phyloP scores from a whole-genome alignment of 2,888 invertebrate species.

The Antitype chi region DNA sequence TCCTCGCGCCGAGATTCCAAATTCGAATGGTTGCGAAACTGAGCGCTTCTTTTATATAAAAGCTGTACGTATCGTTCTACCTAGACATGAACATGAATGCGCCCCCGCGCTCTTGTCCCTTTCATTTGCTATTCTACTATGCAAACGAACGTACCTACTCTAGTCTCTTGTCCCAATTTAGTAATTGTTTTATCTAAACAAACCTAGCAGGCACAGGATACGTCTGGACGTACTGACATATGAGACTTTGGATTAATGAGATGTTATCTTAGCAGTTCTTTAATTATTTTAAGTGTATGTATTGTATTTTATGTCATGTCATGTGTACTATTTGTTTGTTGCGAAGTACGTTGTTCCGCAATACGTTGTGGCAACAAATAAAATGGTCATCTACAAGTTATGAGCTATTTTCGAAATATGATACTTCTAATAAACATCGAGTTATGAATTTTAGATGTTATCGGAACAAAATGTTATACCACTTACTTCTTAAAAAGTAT shows the following conservation, averaged over 20 bases:
- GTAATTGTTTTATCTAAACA: conserved; percentile 50
- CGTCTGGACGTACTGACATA: conserved; percentile 53
- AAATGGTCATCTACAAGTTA: neutral
- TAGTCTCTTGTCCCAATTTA: conserved; percentile 61
- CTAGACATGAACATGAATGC: conserved; percentile 73
- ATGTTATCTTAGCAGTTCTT: conserved; percentile 32
- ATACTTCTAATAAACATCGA: too few species aligned
- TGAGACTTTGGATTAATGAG: conserved; percentile 41
- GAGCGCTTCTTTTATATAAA: conserved; percentile 88
- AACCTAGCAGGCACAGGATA: conserved; percentile 47
- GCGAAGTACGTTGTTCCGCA: neutral
- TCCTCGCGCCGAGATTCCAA: conserved; percentile 87
- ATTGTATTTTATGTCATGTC: conserved; percentile 41
- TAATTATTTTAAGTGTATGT: conserved; percentile 42
- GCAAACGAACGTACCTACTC: conserved; percentile 57
- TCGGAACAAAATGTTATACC: too few species aligned
- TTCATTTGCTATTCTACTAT: conserved; percentile 74
- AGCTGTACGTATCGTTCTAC: conserved; percentile 74
- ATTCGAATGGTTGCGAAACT: conserved; percentile 87
- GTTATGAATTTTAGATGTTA: too few species aligned
- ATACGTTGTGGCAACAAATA: neutral
- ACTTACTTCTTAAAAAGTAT: too few species aligned
- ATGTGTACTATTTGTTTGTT: conserved; percentile 10
- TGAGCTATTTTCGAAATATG: too few species aligned
- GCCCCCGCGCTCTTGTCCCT: conserved; percentile 84